Conservation (phyloP, 2,888 invertebrate genomes). For the Lepidocyrtinus sp. region DNA sequence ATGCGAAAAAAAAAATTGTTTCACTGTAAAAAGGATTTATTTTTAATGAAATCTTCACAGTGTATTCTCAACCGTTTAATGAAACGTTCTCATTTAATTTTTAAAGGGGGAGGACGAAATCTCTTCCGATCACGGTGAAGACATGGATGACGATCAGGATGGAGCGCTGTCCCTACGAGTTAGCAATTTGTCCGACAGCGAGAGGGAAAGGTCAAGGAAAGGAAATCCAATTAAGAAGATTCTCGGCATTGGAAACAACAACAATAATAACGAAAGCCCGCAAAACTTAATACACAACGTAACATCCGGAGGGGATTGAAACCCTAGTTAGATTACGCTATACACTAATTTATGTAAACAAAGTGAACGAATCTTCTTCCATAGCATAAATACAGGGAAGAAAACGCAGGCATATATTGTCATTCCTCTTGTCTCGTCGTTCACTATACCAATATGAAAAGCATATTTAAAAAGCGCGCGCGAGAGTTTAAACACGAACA, state of each 20-base stretch:
- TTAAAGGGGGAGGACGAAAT: slow-evolving; percentile 60
- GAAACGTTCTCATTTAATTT: slow-evolving; percentile 25
- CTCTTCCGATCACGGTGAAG: slow-evolving; percentile 66
- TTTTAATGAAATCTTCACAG: too few relatives aligned
- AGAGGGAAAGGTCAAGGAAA: slow-evolving; percentile 67
- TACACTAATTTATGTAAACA: slow-evolving; percentile 3
- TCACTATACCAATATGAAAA: not conserved
- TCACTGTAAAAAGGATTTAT: too few relatives aligned
- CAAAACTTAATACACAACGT: slow-evolving; percentile 63
- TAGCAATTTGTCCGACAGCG: slow-evolving; percentile 59
- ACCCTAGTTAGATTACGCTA: not conserved
- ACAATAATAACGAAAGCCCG: slow-evolving; percentile 66
- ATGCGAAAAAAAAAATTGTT: slow-evolving; percentile 18
- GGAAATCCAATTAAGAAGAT: slow-evolving; percentile 70
- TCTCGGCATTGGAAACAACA: slow-evolving; percentile 67
- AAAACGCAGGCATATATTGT: not conserved
- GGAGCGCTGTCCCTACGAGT: slow-evolving; percentile 55
- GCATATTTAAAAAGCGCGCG: not conserved
- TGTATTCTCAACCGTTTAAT: too few relatives aligned
- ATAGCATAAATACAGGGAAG: not conserved
- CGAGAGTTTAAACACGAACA: not conserved
- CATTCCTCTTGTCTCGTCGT: not conserved
- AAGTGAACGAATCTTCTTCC: not conserved
- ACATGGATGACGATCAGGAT: slow-evolving; percentile 66
- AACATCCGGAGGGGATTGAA: slow-evolving; percentile 59